A percentile compares a stretch with the other conserved stretches of the same genome.
These are phyloP conservation scores for Alexandromys fortis DNA, from an alignment of 2,113 vertebrate genomes.

Conservation along the genomic window DNA sequence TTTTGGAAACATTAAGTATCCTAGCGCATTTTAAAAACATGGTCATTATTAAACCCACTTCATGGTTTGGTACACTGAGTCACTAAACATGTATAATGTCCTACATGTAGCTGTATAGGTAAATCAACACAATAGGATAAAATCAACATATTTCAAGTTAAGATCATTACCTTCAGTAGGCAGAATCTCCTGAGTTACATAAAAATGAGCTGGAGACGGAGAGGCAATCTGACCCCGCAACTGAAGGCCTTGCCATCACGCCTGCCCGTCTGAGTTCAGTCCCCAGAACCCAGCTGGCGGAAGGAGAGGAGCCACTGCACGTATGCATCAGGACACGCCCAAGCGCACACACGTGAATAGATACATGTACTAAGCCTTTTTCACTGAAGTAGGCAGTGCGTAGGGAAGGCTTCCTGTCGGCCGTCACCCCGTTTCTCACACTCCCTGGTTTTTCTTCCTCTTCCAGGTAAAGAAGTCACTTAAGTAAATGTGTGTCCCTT, in stretches of 20 bases:
- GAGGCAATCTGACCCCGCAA: neutral
- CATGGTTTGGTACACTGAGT: slow-evolving; percentile 46
- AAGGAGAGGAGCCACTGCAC: neutral
- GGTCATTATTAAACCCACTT: slow-evolving; percentile 34
- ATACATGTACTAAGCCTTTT: neutral
- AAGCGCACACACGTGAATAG: neutral
- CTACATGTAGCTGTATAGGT: slow-evolving; percentile 28
- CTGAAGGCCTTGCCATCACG: neutral
- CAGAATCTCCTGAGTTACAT: slow-evolving; percentile 26
- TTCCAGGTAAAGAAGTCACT: slow-evolving; percentile 80
- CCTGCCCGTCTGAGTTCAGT: neutral
- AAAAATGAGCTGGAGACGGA: neutral
- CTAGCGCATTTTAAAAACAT: slow-evolving; percentile 23
- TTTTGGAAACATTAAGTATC: slow-evolving; percentile 61
- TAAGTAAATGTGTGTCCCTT: slow-evolving; percentile 71
- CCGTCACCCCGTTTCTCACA: neutral
- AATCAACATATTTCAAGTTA: slow-evolving; percentile 50
- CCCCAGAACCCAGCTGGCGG: neutral
- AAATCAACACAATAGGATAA: slow-evolving; percentile 23
- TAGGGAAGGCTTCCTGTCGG: neutral
- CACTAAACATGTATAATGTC: slow-evolving; percentile 49
- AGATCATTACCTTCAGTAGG: neutral
- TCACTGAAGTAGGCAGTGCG: neutral
- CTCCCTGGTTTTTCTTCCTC: slow-evolving; percentile 31
- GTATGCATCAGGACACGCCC: fast-evolving